Evolutionary conservation across 2,113 vertebrate genomes (phyloP), one percentile per base, ranked within the genome.

Genomic region (Cricetomys ansorgei): DNA sequence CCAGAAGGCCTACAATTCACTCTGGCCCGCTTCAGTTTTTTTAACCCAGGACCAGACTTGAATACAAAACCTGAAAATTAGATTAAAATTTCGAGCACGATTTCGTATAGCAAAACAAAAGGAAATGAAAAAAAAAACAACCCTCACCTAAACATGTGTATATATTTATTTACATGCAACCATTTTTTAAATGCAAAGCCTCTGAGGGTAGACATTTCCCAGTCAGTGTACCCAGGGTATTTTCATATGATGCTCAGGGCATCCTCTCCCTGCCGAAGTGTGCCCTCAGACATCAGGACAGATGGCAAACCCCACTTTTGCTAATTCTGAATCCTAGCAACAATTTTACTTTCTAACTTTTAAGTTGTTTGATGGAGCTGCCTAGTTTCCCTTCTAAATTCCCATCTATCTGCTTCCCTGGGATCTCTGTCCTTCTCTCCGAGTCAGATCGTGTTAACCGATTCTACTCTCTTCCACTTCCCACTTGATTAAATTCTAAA

Each of bases 401-500:
- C 88, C 94, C 93, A 65, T 89, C 89, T 97, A 80, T 92, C 87
- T 94, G 17, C 62, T 95, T 94, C 93, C 90, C 87, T 93, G 88
- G 91, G 70, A 98, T 69, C 86, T 57, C 93, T 94, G 59, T 84
- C 65, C 85, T 64, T 79, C 76, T 97, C 85, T 95, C 23, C 29
- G 34, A 64, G 86, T 95, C 90, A 96, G 80, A 94, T n/a, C 79
- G 84, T 93, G 84, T 94, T 92, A 93, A 77, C 96, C 89, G 96
- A 59, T 95, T 96, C 96, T 95, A 96, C 90, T 94, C 91, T 94
- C 76, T 93, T 88, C 59, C 9, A 62, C 65, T 95, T 55, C 31
- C 70, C 81, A 95, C 88, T 91, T 94, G 75, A 94, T 94, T 97
- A 96, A 95, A 91, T 96, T 86, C 88, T 94, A 96, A 94, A 95